Conservation (phyloP, 35 echinoderm and acorn worm species). For the Amphiura filiformis region DNA sequence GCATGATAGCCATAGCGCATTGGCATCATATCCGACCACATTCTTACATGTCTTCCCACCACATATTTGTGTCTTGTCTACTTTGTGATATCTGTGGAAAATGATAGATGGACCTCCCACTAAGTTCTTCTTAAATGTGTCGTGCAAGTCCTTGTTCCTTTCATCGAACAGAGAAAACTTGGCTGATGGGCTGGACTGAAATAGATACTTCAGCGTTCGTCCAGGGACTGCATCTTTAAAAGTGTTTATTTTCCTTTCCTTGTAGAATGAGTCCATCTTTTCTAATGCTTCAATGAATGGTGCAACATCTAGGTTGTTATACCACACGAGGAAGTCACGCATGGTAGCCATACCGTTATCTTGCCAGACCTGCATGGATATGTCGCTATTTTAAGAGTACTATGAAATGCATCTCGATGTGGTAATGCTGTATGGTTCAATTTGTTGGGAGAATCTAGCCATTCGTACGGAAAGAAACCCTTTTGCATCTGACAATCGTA, state of each 20-base stretch:
- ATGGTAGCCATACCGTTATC: conserved; percentile 1
- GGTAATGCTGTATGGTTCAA: conserved; percentile 7
- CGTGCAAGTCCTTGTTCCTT: not conserved
- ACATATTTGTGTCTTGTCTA: conserved; percentile 26
- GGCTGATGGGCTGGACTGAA: not conserved
- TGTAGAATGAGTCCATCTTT: conserved; percentile 35
- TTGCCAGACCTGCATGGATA: conserved; percentile 22
- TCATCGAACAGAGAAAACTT: not conserved
- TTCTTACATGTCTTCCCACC: conserved; percentile 40
- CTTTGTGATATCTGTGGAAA: conserved; percentile 49
- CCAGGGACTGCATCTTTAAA: conserved; percentile 38
- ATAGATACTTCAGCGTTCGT: conserved; percentile 22
- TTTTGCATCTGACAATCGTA: conserved; percentile 27
- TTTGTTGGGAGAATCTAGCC: conserved; percentile 45
- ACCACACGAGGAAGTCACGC: conserved; percentile 9
- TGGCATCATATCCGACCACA: conserved; percentile 54
- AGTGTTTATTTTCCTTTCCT: not conserved
- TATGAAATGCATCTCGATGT: conserved; percentile 34
- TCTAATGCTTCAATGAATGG: conserved; percentile 21
- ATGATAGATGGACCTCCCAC: conserved; percentile 57
- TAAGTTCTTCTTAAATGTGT: conserved; percentile 38
- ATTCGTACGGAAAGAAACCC: conserved; percentile 47
- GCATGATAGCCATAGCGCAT: conserved; percentile 55
- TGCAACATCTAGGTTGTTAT: conserved; percentile 22
- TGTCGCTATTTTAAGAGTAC: conserved; percentile 16